Conservation (phyloP, 2,888 invertebrate genomes). For the Cephus runcator region DNA sequence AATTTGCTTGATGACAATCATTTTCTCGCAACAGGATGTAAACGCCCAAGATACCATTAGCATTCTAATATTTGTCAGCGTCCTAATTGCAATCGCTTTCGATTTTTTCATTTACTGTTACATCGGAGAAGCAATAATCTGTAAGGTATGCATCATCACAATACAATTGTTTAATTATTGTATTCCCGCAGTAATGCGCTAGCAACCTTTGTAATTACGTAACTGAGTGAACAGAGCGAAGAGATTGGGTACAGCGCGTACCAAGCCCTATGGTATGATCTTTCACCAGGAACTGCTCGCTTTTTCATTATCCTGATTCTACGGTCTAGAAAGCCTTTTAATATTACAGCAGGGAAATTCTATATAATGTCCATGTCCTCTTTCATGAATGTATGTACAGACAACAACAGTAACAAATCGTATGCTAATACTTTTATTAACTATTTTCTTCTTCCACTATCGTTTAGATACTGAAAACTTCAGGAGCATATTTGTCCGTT, state of each 20-base stretch:
- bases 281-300: slow-evolving; percentile 15
- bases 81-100: no score
- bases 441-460: not conserved
- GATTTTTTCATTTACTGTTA: slow-evolving; percentile 31
- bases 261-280: slow-evolving; percentile 24
- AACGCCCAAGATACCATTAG: no score
- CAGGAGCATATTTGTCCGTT: slow-evolving; percentile 31
- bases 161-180: no score
- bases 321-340: slow-evolving; percentile 20
- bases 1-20: slow-evolving; percentile 23
- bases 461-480: slow-evolving; percentile 28
- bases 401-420: not conserved
- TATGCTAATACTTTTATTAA: slow-evolving; percentile 3
- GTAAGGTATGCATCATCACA: slow-evolving; percentile 19
- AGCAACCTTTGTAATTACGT: no score
- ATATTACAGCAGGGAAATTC: slow-evolving; percentile 34
- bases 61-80: no score
- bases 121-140: slow-evolving; percentile 27
- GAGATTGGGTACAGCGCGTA: slow-evolving; percentile 25
- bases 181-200: no score
- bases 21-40: no score
- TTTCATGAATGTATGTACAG: slow-evolving; percentile 29
- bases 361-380: slow-evolving; percentile 25
- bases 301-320: slow-evolving; percentile 28
- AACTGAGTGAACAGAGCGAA: slow-evolving; percentile 18